Conservation (phyloP, 2,888 invertebrate species). For the Acronicta psi region DNA sequence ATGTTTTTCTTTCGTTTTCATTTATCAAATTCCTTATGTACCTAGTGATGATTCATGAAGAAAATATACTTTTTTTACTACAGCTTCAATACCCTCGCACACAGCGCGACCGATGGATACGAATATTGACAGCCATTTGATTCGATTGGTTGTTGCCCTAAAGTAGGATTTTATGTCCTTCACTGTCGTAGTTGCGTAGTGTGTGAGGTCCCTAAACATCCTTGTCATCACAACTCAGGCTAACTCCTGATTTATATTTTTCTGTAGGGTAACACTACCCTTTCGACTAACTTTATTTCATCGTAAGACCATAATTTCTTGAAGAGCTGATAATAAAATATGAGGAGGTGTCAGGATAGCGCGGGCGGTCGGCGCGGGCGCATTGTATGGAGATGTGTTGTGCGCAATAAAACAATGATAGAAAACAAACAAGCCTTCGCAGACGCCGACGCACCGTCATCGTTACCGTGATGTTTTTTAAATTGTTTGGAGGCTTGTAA, state of each 20-base stretch:
- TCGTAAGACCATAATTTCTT: conserved; percentile 33
- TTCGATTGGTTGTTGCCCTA: no score
- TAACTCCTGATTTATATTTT: conserved; percentile 29
- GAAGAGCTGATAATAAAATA: conserved; percentile 48
- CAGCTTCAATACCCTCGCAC: no score
- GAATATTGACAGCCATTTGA: no score
- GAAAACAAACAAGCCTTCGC: conserved; percentile 73
- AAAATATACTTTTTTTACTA: no score
- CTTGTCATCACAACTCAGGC: background rate
- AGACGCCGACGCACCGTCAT: conserved; percentile 64
- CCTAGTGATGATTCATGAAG: no score
- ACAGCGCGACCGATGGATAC: no score
- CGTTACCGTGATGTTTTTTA: conserved; percentile 50
- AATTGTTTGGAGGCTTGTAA: conserved; percentile 17
- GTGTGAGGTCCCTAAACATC: no score
- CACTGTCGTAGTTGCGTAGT: no score
- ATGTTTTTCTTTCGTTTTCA: no score
- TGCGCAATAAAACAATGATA: conserved; percentile 70
- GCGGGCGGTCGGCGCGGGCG: conserved; percentile 44
- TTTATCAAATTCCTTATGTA: no score
- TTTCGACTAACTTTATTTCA: conserved; percentile 28
- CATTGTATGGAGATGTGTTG: conserved; percentile 64
- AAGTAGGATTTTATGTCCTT: no score
- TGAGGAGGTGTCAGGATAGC: conserved; percentile 43
- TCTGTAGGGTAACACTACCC: conserved; percentile 30